Conservation (phyloP, 1,140 invertebrate genomes). For the Anagrus nilaparvatae region DNA sequence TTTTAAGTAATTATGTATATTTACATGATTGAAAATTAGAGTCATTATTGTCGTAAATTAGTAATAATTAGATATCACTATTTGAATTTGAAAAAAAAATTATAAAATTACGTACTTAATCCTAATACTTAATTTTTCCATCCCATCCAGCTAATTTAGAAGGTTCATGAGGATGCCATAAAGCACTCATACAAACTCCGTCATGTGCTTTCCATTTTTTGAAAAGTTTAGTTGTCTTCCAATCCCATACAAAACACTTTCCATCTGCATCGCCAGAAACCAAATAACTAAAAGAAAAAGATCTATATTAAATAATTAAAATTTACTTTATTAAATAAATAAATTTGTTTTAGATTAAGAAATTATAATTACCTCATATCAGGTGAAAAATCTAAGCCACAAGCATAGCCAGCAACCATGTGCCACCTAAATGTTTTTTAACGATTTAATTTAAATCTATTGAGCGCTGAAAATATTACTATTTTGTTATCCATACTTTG, state of each 20-base stretch:
- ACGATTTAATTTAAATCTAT: constrained; percentile 93
- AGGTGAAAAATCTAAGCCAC: constrained; percentile 93
- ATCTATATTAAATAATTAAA: too few relatives aligned
- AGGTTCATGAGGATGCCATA: constrained; percentile 99
- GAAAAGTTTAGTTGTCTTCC: constrained; percentile 97
- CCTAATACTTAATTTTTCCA: constrained; percentile 97
- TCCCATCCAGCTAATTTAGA: constrained; percentile 98
- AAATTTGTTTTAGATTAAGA: too few relatives aligned
- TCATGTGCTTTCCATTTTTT: constrained; percentile 99
- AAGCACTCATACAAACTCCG: constrained; percentile 83
- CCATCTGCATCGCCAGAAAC: constrained; percentile 99
- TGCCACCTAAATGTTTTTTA: constrained; percentile 98
- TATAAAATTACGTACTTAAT: too few relatives aligned
- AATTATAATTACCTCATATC: constrained; percentile 98
- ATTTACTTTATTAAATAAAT: too few relatives aligned
- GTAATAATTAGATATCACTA: too few relatives aligned
- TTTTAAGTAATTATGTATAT: too few relatives aligned
- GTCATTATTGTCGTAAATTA: too few relatives aligned
- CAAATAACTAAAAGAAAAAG: constrained; percentile 68
- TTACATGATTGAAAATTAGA: too few relatives aligned
- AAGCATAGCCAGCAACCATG: constrained; percentile 99
- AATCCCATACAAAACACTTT: constrained; percentile 98
- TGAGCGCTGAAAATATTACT: constrained; percentile 93
- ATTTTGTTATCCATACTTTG: constrained; percentile 99
- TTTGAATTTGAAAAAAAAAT: too few relatives aligned